phyloP scores from a whole-genome alignment of 2,888 invertebrate genomes.

The Linyphia triangularis region DNA sequence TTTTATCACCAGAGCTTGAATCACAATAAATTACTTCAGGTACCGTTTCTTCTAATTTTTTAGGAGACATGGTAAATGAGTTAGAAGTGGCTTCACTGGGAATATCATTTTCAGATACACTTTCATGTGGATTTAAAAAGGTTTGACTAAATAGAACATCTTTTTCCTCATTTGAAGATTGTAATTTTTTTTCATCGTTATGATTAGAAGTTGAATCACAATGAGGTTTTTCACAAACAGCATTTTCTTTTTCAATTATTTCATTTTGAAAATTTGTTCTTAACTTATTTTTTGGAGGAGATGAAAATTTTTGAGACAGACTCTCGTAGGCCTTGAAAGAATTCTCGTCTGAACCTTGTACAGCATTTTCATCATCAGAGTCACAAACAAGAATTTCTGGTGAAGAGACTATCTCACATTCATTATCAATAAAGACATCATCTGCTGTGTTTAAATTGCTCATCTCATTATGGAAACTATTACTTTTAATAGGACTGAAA shows the following conservation, averaged over 20 bases:
- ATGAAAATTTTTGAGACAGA: neutral
- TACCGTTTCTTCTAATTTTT: neutral
- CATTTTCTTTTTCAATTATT: neutral
- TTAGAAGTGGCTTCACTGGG: neutral
- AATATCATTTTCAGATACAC: neutral
- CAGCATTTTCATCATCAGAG: constrained; percentile 38
- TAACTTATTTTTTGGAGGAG: neutral
- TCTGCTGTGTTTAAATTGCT: neutral
- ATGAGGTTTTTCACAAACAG: neutral
- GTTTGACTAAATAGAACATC: neutral
- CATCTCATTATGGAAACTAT: neutral
- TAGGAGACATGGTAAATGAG: neutral
- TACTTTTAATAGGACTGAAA: neutral
- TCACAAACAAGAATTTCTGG: constrained; percentile 55
- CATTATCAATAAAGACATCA: neutral
- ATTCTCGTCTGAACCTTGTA: neutral
- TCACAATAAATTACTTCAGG: constrained; percentile 30
- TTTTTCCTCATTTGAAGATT: neutral
- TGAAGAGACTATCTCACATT: constrained; percentile 1
- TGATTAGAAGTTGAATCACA: neutral
- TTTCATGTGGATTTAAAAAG: neutral
- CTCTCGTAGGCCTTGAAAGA: neutral
- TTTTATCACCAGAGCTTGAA: constrained; percentile 24
- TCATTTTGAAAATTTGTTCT: neutral
- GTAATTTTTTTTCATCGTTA: neutral